Evolutionary conservation across 2,888 invertebrate genomes (phyloP).

Genomic region (Thereva nobilitata): DNA sequence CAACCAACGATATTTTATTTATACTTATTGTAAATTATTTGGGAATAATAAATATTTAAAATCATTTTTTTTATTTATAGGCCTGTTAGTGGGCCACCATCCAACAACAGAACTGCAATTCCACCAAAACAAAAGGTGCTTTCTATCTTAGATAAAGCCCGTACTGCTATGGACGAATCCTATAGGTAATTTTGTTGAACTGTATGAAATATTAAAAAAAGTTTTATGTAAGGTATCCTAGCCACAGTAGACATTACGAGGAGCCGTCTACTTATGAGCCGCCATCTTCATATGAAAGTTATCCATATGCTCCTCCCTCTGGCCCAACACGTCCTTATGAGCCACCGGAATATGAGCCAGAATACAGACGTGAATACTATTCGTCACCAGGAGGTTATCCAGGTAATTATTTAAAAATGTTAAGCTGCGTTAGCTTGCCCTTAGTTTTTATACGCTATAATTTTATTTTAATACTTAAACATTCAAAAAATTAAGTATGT

Average conservation of each 20-base stretch:
- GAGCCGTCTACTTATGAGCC: conserved; percentile 50
- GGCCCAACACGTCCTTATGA: conserved; percentile 51
- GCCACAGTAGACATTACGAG: conserved; percentile 22
- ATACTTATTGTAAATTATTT: too few species aligned
- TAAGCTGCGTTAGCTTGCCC: background rate
- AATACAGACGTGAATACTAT: conserved; percentile 56
- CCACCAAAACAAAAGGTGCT: conserved; percentile 79
- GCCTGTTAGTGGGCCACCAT: background rate
- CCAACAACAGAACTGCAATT: conserved; percentile 58
- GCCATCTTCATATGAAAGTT: conserved; percentile 52
- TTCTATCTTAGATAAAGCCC: conserved; percentile 80
- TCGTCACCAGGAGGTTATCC: conserved; percentile 49
- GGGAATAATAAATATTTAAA: background rate
- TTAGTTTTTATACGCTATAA: background rate
- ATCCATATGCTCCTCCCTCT: conserved; percentile 49
- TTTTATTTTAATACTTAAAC: too few species aligned
- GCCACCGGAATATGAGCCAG: conserved; percentile 54
- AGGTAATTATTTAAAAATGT: conserved; percentile 46
- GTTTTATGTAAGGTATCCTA: conserved; percentile 10
- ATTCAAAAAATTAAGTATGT: too few species aligned
- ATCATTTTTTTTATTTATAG: background rate
- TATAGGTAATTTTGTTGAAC: conserved; percentile 62
- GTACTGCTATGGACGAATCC: conserved; percentile 80
- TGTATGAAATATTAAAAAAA: conserved; percentile 10
- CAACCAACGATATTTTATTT: too few species aligned